phyloP scores from a whole-genome alignment of 1,140 invertebrate genomes.

The Phthorimaea operculella region DNA sequence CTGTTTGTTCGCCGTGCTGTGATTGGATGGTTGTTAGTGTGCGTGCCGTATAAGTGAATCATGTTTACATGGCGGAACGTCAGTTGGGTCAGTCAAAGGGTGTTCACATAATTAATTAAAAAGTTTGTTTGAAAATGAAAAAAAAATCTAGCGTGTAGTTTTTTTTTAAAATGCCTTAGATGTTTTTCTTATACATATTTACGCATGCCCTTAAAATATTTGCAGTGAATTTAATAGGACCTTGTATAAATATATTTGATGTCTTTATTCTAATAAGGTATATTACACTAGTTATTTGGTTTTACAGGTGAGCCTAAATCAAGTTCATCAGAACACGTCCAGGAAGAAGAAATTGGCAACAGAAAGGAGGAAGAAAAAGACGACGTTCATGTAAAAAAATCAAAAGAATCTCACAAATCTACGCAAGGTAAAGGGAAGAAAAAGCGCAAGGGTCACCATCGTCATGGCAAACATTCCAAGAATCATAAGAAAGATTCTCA shows the following conservation, averaged over 20 bases:
- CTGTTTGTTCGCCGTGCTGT: no score
- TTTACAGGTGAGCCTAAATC: constrained; percentile 50
- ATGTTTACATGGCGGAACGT: no score
- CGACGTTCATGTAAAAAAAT: constrained; percentile 33
- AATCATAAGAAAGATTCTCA: constrained; percentile 50
- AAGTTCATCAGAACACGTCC: constrained; percentile 36
- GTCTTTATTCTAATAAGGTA: constrained; percentile 3
- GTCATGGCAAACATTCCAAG: constrained; percentile 67
- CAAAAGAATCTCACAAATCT: constrained; percentile 61
- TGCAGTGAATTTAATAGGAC: not conserved
- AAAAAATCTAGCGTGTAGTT: no score
- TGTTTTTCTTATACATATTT: no score
- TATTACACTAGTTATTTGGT: not conserved
- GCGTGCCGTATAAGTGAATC: no score
- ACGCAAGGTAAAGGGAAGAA: constrained; percentile 61
- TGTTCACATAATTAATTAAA: not conserved
- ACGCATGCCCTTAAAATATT: no score
- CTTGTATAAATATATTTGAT: not conserved
- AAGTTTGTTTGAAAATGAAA: no score
- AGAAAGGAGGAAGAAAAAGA: constrained; percentile 23
- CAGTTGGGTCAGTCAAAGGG: no score
- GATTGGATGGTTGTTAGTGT: no score
- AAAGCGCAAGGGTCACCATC: constrained; percentile 62
- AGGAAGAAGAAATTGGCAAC: constrained; percentile 43
- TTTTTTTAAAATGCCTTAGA: no score